These are phyloP conservation scores for Heliconius hortense DNA, from an alignment of 2,888 invertebrate species.

Conservation along the genomic window DNA sequence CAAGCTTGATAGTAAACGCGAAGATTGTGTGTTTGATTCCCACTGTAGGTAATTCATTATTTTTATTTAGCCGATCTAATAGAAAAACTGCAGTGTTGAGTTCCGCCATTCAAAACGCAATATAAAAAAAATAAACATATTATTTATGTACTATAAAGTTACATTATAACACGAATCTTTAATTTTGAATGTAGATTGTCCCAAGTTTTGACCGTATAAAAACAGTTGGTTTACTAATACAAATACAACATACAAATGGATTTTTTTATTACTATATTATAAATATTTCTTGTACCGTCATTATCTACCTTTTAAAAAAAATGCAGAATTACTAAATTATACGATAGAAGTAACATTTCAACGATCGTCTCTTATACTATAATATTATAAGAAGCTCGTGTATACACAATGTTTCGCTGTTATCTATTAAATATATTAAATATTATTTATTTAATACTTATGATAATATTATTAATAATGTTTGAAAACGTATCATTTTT, in stretches of 20 bases:
- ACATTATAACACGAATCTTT: too few relatives aligned
- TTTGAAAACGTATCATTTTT: conserved; percentile 26
- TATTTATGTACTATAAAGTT: too few relatives aligned
- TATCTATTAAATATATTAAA: conserved; percentile 51
- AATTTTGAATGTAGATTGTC: too few relatives aligned
- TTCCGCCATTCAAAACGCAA: background rate
- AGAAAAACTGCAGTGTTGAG: background rate
- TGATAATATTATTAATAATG: conserved; percentile 43
- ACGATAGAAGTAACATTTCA: background rate
- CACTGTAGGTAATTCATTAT: too few relatives aligned
- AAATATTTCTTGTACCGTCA: too few relatives aligned
- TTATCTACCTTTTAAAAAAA: too few relatives aligned
- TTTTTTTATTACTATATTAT: too few relatives aligned
- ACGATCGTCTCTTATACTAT: conserved; percentile 4
- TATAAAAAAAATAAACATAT: background rate
- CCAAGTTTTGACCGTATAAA: too few relatives aligned
- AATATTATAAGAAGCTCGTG: conserved; percentile 11
- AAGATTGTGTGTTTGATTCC: too few relatives aligned
- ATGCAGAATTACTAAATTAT: background rate
- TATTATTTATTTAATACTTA: conserved; percentile 50
- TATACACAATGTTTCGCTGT: conserved; percentile 48
- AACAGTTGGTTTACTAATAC: background rate
- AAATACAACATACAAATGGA: too few relatives aligned
- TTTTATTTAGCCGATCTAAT: too few relatives aligned
- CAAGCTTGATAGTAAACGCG: too few relatives aligned